Evolutionary conservation across 1,140 invertebrate genomes (phyloP).

Genomic region (Idris sp.): DNA sequence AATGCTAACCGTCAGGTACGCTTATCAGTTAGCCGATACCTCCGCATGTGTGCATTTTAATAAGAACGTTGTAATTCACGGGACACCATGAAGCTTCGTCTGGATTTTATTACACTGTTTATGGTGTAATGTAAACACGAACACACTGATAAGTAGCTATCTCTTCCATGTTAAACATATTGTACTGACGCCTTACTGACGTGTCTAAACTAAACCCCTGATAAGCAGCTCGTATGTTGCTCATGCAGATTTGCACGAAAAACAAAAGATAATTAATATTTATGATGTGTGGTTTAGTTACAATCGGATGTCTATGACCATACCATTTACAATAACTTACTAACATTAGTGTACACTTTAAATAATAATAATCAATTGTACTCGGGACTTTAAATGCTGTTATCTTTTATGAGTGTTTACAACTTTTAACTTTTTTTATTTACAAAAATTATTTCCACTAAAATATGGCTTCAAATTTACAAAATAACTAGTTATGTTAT

Average conservation of each 20-base stretch:
- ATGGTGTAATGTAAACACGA: slow-evolving; percentile 74
- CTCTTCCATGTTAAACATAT: slow-evolving; percentile 74
- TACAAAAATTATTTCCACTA: too few species aligned
- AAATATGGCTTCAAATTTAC: too few species aligned
- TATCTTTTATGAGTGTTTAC: slow-evolving; percentile 25
- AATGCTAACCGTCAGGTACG: slow-evolving; percentile 64
- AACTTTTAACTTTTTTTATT: too few species aligned
- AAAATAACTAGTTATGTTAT: too few species aligned
- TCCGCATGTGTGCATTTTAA: slow-evolving; percentile 69
- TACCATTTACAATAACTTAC: slow-evolving; percentile 42
- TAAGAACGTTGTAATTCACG: slow-evolving; percentile 73
- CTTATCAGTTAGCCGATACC: slow-evolving; percentile 65
- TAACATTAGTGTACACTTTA: slow-evolving; percentile 14
- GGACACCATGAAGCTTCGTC: slow-evolving; percentile 70
- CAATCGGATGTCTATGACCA: slow-evolving; percentile 49
- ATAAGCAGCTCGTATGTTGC: slow-evolving; percentile 60
- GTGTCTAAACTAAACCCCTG: slow-evolving; percentile 61
- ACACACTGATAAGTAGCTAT: slow-evolving; percentile 77
- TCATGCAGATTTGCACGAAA: slow-evolving; percentile 62
- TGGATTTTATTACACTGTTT: slow-evolving; percentile 75
- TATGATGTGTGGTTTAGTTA: slow-evolving; percentile 44
- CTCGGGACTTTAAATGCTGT: slow-evolving; percentile 10
- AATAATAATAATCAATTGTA: slow-evolving; percentile 31
- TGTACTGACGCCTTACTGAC: slow-evolving; percentile 72
- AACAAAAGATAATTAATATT: slow-evolving; percentile 64